phyloP scores from a whole-genome alignment of 2,888 invertebrate species.

The Dorcus hopei region DNA sequence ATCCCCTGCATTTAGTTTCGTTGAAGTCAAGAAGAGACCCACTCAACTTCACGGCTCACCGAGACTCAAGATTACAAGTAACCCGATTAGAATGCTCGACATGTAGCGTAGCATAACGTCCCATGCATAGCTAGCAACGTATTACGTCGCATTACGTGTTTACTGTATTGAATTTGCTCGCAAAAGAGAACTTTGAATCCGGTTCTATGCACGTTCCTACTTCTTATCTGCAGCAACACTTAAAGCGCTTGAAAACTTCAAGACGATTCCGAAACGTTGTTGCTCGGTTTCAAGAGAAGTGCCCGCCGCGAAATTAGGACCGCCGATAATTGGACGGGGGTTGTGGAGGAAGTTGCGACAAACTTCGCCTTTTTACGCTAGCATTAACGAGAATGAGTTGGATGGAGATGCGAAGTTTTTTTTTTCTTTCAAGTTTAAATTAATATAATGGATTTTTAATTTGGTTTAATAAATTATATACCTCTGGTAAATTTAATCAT shows the following conservation, averaged over 20 bases:
- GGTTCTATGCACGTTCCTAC: neutral
- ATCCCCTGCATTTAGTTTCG: neutral
- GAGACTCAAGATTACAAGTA: constrained; percentile 6
- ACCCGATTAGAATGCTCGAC: constrained; percentile 8
- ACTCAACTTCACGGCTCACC: neutral
- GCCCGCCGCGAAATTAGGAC: too few species aligned
- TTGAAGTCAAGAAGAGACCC: neutral
- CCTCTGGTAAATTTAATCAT: too few species aligned
- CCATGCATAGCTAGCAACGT: constrained; percentile 3
- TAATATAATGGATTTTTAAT: too few species aligned
- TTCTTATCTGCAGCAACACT: neutral
- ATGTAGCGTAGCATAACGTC: neutral
- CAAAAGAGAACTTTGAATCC: neutral
- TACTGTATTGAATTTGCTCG: constrained; percentile 7
- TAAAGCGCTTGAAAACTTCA: neutral
- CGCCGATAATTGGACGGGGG: too few species aligned
- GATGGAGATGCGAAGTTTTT: too few species aligned
- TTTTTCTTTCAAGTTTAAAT: too few species aligned
- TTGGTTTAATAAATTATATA: too few species aligned
- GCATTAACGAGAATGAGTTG: too few species aligned
- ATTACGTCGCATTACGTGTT: constrained; percentile 8
- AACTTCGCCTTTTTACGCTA: too few species aligned
- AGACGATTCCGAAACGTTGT: neutral
- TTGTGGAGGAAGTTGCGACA: too few species aligned
- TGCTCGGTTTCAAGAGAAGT: too few species aligned